Percentiles rank a stretch among this genome's conserved stretches.
These are phyloP conservation scores for Geococcyx californianus DNA, from an alignment of 2,113 vertebrate species.

Conservation along the genomic window DNA sequence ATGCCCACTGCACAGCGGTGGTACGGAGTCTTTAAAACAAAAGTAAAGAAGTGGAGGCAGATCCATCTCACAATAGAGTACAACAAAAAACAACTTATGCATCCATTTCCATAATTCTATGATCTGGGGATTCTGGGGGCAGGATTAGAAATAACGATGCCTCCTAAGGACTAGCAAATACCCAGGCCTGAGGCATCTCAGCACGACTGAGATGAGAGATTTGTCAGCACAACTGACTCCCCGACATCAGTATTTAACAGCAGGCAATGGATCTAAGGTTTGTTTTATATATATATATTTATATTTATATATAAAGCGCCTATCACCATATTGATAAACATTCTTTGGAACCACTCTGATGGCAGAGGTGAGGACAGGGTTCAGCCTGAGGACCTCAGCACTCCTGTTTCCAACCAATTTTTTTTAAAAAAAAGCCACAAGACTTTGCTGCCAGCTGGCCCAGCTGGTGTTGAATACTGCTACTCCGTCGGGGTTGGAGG, in stretches of 20 bases:
- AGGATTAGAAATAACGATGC: neutral
- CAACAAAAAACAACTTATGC: neutral
- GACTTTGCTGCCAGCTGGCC: conserved; percentile 19
- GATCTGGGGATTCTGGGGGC: neutral
- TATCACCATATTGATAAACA: too few relatives aligned
- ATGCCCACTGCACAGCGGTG: neutral
- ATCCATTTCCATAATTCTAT: too few relatives aligned
- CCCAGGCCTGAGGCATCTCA: conserved; percentile 33
- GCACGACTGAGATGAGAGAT: neutral
- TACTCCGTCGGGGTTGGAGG: conserved; percentile 30
- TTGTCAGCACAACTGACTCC: neutral
- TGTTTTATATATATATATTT: conserved; percentile 14
- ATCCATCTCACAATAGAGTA: neutral
- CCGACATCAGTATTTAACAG: neutral
- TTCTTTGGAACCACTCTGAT: too few relatives aligned
- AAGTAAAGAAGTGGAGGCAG: neutral
- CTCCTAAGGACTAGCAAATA: conserved; percentile 16
- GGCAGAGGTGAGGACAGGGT: too few relatives aligned
- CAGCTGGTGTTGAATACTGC: conserved; percentile 42
- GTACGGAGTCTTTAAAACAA: neutral
- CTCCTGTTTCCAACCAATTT: conserved; percentile 10
- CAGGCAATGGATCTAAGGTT: conserved; percentile 49
- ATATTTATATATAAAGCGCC: conserved; percentile 31
- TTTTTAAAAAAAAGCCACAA: neutral
- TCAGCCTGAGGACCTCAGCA: too few relatives aligned